phyloP scores from a whole-genome alignment of 2,113 vertebrate genomes.

The Thamnophis sirtalis region DNA sequence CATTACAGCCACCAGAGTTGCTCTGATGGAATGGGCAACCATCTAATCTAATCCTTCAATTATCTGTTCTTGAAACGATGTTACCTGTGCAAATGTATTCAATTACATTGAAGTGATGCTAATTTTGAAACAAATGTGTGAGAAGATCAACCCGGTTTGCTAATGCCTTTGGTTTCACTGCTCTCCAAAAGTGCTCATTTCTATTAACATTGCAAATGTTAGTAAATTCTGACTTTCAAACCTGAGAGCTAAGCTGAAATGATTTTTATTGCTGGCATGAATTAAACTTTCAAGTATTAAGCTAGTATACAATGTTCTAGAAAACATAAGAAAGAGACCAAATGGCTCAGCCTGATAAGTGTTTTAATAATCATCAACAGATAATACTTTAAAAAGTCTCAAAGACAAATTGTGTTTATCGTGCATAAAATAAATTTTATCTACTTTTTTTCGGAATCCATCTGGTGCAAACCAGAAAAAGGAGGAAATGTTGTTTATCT shows the following conservation, averaged over 20 bases:
- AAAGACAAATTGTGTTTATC: slow-evolving; percentile 12
- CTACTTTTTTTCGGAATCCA: slow-evolving; percentile 6
- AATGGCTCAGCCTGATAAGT: slow-evolving; percentile 25
- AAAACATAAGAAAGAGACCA: background rate
- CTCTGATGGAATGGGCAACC: background rate
- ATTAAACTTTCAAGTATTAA: slow-evolving; percentile 1
- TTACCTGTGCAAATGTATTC: background rate
- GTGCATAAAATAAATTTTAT: slow-evolving; percentile 14
- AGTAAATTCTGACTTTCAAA: background rate
- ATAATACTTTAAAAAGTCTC: background rate
- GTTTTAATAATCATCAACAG: background rate
- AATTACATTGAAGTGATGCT: background rate
- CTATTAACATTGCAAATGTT: background rate
- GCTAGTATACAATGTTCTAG: background rate
- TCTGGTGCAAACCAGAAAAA: background rate
- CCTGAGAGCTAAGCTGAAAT: background rate
- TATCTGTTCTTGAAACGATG: background rate
- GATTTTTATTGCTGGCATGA: slow-evolving; percentile 7
- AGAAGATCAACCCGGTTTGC: background rate
- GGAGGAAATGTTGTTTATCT: slow-evolving; percentile 1
- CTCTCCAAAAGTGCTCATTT: background rate
- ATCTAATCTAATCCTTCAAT: background rate
- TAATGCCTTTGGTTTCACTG: background rate
- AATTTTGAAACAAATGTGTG: background rate
- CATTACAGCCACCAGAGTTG: background rate